Evolutionary conservation across 2,888 invertebrate species (phyloP), one percentile per base, ranked within the genome.

Genomic region (Drosophila birchii): DNA sequence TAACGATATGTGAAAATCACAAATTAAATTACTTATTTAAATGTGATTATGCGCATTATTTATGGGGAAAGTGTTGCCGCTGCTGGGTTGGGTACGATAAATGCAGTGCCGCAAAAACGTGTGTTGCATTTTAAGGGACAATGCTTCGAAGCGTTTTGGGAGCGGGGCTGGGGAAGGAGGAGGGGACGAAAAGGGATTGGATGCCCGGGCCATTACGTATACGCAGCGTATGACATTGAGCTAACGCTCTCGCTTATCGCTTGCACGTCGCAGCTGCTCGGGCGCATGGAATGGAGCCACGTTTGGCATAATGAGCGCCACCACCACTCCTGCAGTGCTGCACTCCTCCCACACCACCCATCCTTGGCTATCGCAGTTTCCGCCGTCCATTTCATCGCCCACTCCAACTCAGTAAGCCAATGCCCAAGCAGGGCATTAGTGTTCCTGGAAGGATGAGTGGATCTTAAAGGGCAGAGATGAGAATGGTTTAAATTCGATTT

Each of bases 11-110:
- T 74, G 79, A 78, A 78, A 88, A 88, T 86, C 86, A 80, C 84
- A 88, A 84, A 84, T 84, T 84, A 88, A 88, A 88, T 84, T 77
- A 86, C 84, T 83, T 88, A 84, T 88, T 83, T 80, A 84, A 84
- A 88, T 88, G 87, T 75, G 89, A 84, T 88, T 84, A 88, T 78
- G 84, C 68, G 69, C 89, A 86, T 88, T 86, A 83, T 88, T 86
- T 88, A 84, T 77, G 75, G 76, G 74, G 53, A 57, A 54, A 43
- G 59, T 57, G 62, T 11, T 38, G 57, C 54, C 54, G 43, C 49
- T 55, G 34, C 38, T 56, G 34, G 63, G 29, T 12, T 32, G 55
- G 56, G 72, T 16, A 72, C 77, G 84, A 86, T 84, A 86, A 88
- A 78, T 83, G 84, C 86, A 77, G 76, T 69, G 84, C 68, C 72